Evolutionary conservation across 2,888 invertebrate genomes (phyloP), one percentile per base, ranked within the genome.

Genomic region (Pemphredon lugubris): DNA sequence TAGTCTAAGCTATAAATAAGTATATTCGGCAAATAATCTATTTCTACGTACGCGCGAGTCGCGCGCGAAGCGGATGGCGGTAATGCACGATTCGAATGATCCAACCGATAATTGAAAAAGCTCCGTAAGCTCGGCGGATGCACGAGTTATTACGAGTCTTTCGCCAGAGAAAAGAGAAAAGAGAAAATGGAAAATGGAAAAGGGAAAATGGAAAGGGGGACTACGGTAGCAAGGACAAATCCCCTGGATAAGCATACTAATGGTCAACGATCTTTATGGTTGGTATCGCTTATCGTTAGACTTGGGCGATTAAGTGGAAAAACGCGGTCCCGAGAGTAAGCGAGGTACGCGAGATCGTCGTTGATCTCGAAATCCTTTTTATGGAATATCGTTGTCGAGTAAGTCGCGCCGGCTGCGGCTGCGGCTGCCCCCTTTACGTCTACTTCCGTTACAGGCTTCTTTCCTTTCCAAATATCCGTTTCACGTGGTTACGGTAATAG

Each of bases 101-200:
- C 74, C 70, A 40, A 18, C 69, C 71, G 75, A 79, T 82, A 82
- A 83, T 83, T 83, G 83, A 80, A 82, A 78, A 75, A 83, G 57
- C 73, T 78, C 74, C 78, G 77, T 73, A 73, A 50, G 68, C 68
- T 45, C 55, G 51, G 18, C 45, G 26, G 66, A 58, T 18, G 61
- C 11, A 16, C 20, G 42, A 73, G 47, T 51, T 68, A 59, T 73
- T 68, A 60, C n/a, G n/a, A n/a, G 47, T 73, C 73, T 66, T 63
- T 5, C 23, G 32, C 21, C 11, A 6, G 14, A 16, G 30, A 39
- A 37, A 39, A 48, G 39, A 47, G 21, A 54, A 21, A 64, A 23
- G 16, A 21, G 13, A 32, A 20, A 39, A 16, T 16, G 11, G 21
- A 9, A 14, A 16, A 48, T 11, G 30, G 18, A 37, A 16, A 32